phyloP scores from a whole-genome alignment of 2,888 invertebrate species.

The Synanthedon vespiformis region DNA sequence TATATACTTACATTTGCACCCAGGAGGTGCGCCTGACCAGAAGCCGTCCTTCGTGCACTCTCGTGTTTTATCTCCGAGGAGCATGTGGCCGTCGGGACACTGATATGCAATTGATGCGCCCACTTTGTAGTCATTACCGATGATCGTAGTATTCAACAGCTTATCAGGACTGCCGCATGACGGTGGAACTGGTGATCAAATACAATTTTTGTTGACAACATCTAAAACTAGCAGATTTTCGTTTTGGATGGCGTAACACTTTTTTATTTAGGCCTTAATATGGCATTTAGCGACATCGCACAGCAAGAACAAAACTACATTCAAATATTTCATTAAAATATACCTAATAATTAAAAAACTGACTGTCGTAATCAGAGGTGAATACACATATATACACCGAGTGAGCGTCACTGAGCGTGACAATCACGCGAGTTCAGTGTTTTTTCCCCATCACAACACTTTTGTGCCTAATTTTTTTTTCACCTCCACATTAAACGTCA shows the following conservation, averaged over 20 bases:
- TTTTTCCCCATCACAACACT: no score
- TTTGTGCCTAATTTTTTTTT: no score
- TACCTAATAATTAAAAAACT: no score
- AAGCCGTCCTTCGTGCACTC: conserved; percentile 81
- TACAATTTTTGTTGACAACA: neutral
- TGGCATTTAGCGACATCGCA: neutral
- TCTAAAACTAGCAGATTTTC: no score
- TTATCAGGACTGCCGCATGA: conserved; percentile 92
- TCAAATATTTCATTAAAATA: neutral
- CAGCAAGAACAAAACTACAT: neutral
- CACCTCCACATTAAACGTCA: no score
- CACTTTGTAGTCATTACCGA: conserved; percentile 76
- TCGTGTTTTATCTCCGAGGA: conserved; percentile 77
- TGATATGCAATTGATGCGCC: conserved; percentile 79
- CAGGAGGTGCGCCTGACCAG: conserved; percentile 86
- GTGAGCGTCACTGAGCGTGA: no score
- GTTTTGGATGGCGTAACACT: no score
- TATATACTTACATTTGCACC: conserved; percentile 83
- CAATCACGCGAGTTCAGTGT: no score
- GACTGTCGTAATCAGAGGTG: no score
- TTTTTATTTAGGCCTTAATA: no score
- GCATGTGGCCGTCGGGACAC: conserved; percentile 86
- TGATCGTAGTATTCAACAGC: conserved; percentile 83
- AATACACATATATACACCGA: no score
- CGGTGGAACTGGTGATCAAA: conserved; percentile 74